Base-by-base conservation (phyloP, 2,113 vertebrate species). In the Paralichthys olivaceus region DNA sequence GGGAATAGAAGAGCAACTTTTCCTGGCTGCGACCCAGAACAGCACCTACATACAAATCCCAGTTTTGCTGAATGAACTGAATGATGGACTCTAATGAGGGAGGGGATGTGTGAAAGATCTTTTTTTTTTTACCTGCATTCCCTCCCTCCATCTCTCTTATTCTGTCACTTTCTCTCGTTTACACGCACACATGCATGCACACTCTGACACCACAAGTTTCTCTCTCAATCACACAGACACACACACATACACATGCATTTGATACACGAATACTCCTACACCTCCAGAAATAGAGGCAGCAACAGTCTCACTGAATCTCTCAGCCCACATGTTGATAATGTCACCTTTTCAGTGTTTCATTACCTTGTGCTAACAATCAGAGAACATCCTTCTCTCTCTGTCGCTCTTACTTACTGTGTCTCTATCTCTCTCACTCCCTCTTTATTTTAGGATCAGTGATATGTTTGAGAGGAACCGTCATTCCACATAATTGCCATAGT, bases 291-390 rank as follows among this genome's bases (percentile, higher is more conserved):
- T 91, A 92, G 91, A 92, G 83, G 69, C 81, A 83, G 89, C 81
- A 85, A 86, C 77, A 87, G 80, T 88, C 84, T 84, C 68, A 55
- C 63, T 84, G 86, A 90, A 88, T 89, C 65, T 80, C 67, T 80
- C 84, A 86, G 60, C 87, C 83, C 89, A 87, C 86, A 86, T 90
- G 92, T 93, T 93, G 91, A 89, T 91, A 90, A 93, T 90, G 89
- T 90, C 93, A 94, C 91, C 86, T 93, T 87, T 81, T 87, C 79
- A 69, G 91, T 88, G 85, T 92, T 93, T 90, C 87, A 92, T 93
- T 93, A 91, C 83, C 83, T 84, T 80, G 83, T 68, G 87, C 84
- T 88, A 91, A 90, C 87, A 89, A 90, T 80, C 82, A 81, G 61
- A 85, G 76, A 81, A 69, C 78, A 51, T 77, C 69, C 61, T 61